Base-by-base conservation (phyloP, 2,113 vertebrate species). In the Oenanthe melanoleuca region DNA sequence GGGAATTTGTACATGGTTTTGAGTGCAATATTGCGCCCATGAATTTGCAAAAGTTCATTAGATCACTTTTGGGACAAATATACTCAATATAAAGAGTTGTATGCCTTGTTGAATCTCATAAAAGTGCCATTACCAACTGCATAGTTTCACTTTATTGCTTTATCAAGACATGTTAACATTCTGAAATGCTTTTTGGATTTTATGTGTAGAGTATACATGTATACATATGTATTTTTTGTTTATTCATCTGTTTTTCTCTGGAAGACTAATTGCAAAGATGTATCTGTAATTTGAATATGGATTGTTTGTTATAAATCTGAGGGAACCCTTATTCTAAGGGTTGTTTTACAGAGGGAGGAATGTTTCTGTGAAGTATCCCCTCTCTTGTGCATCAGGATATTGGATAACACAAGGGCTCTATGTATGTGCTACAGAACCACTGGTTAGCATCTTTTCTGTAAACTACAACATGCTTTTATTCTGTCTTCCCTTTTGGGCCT, bases 11-110 rank as follows among this genome's bases (percentile, higher is more conserved):
- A 29, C 4, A 1, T 34, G 60, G 4, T 25, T 71, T 75, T 64
- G 26, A 59, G 37, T n/a, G 26, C 52, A 38, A 13, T 23, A 13
- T 67, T 78, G 49, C 0, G 0, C 66, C 49, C 20, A 6, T 72
- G 56, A 77, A 74, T 81, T 88, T 71, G 37, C 15, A 53, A 42
- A 77, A 26, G 34, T 66, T 70, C 57, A 22, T 65, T 87, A 73
- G n/a, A 44, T 49, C 50, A 52, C 52, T 91, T 86, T 71, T 26
- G 74, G 84, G 84, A 86, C 16, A 74, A 80, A 67, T 73, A 67
- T 0, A 0, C 26, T 65, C 18, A 9, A 20, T 89, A 65, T 52
- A 34, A 55, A 57, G 45, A 64, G 56, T 34, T 86, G 24, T 28
- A 8, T 88, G 55, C 50, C 47, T 66, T 84, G 60, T 11, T 78